Evolutionary conservation across 2,888 invertebrate species (phyloP).

Genomic region (Nesidiocoris tenuis): DNA sequence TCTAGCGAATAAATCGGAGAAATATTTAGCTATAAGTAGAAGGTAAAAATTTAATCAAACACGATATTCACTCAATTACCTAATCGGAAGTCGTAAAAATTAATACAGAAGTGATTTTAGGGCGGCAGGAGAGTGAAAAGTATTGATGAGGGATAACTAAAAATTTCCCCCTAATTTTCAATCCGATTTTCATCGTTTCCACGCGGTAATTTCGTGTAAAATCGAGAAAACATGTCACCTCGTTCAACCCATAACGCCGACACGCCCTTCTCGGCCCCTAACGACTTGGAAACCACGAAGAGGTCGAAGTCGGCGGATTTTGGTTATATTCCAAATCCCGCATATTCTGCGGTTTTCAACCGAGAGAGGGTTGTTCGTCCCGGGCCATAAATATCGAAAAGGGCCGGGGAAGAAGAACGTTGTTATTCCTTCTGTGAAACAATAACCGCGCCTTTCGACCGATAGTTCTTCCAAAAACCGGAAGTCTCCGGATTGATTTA

Average conservation of each 20-base stretch:
- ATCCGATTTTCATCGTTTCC: background rate
- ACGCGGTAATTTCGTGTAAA: background rate
- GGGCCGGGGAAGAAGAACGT: slow-evolving; percentile 3
- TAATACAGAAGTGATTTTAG: no score
- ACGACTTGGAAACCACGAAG: slow-evolving; percentile 20
- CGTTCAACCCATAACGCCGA: background rate
- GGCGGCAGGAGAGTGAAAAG: no score
- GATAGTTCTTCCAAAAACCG: slow-evolving; percentile 9
- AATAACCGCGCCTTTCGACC: slow-evolving; percentile 39
- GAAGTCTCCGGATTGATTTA: slow-evolving; percentile 35
- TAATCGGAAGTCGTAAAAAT: no score
- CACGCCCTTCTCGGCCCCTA: background rate
- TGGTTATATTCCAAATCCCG: slow-evolving; percentile 25
- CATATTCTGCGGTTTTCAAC: slow-evolving; percentile 21
- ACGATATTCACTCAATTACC: no score
- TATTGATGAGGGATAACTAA: no score
- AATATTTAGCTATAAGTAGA: no score
- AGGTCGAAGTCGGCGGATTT: slow-evolving; percentile 5
- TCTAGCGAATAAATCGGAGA: no score
- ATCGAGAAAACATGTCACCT: background rate
- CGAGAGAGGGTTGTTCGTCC: slow-evolving; percentile 21
- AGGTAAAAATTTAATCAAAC: no score
- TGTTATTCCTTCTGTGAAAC: slow-evolving; percentile 41
- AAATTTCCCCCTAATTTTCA: no score
- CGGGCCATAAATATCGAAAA: slow-evolving; percentile 19